Evolutionary conservation across 2,797 vertebrate genomes (phyloP).

Genomic region (Sorex maritimensis): DNA sequence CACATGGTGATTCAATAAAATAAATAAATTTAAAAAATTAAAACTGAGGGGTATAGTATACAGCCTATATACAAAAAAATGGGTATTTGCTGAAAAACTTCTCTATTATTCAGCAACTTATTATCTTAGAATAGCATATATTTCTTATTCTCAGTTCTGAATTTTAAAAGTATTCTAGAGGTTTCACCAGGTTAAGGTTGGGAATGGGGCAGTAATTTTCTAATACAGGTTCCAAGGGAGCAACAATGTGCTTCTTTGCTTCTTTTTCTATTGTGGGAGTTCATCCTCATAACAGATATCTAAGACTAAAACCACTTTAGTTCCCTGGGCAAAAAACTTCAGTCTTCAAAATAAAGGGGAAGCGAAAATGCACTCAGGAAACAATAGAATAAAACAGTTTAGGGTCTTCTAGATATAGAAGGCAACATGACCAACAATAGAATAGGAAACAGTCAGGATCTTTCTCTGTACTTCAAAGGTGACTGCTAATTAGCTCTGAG

Average conservation of each 20-base stretch:
- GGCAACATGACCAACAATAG: no score
- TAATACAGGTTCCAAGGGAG: neutral
- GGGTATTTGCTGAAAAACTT: neutral
- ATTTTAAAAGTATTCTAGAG: neutral
- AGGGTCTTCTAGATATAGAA: no score
- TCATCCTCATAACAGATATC: no score
- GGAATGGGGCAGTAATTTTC: neutral
- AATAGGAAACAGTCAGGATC: no score
- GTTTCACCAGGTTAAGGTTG: neutral
- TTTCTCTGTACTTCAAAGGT: no score
- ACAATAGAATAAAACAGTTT: no score
- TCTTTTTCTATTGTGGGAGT: neutral
- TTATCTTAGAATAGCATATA: neutral
- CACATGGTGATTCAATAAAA: no score
- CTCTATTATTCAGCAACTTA: neutral
- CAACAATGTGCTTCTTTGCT: neutral
- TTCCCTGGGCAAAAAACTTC: no score
- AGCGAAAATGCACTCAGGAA: no score
- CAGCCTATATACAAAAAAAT: neutral
- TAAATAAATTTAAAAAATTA: neutral
- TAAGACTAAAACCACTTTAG: no score
- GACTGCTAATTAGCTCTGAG: no score
- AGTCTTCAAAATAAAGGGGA: no score
- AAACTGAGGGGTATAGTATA: slow-evolving; percentile 52
- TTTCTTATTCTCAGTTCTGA: neutral